Conservation (phyloP, 2,797 vertebrate genomes). For the Tamandua tetradactyla region DNA sequence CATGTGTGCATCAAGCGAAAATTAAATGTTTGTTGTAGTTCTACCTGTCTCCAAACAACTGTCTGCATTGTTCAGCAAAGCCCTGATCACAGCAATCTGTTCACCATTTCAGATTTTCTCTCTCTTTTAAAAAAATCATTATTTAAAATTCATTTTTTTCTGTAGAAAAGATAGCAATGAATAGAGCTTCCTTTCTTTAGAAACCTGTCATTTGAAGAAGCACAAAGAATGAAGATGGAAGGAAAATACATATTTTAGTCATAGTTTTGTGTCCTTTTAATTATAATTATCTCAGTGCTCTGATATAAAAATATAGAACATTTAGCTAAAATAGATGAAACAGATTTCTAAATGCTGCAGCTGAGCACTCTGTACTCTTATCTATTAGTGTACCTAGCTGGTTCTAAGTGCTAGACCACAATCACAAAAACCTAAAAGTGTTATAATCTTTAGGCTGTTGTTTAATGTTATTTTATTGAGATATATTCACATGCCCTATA, state of each 20-base stretch:
- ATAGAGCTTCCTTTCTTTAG: slow-evolving; percentile 66
- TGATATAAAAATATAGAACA: slow-evolving; percentile 68
- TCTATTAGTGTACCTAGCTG: neutral
- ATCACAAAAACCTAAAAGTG: slow-evolving; percentile 40
- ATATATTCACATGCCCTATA: too few species aligned
- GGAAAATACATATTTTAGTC: slow-evolving; percentile 63
- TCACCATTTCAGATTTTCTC: slow-evolving; percentile 56
- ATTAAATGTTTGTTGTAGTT: slow-evolving; percentile 69
- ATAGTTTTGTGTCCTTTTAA: slow-evolving; percentile 65
- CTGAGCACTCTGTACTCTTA: slow-evolving; percentile 19
- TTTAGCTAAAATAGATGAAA: slow-evolving; percentile 57
- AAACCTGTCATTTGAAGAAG: slow-evolving; percentile 72
- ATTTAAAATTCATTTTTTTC: slow-evolving; percentile 70
- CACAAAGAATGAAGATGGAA: slow-evolving; percentile 37
- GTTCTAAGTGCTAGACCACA: slow-evolving; percentile 48
- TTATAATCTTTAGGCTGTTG: neutral
- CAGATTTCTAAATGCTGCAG: neutral
- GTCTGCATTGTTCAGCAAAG: slow-evolving; percentile 47
- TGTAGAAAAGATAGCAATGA: slow-evolving; percentile 61
- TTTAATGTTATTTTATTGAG: too few species aligned
- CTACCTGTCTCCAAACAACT: slow-evolving; percentile 71
- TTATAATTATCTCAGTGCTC: slow-evolving; percentile 63
- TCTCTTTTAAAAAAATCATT: slow-evolving; percentile 67
- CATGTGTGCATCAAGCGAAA: slow-evolving; percentile 65
- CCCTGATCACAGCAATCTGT: slow-evolving; percentile 67